These are phyloP conservation scores for Esperia sulphurella DNA, from an alignment of 2,888 invertebrate genomes.

Conservation along the genomic window DNA sequence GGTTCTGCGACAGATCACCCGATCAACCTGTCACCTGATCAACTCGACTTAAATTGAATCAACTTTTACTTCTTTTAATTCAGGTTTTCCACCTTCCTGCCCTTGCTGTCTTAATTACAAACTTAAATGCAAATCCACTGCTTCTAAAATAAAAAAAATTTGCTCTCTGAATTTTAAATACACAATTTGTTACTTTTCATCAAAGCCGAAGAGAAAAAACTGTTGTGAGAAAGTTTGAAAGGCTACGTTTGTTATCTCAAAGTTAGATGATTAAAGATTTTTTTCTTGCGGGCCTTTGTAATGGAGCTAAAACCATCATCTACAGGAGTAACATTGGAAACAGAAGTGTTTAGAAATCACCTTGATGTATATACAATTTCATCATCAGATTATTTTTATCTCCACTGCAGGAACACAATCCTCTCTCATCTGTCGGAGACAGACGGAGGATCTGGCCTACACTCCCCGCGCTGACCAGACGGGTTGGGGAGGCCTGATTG, in stretches of 20 bases:
- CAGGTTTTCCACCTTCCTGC: conserved; percentile 5
- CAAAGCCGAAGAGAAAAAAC: conserved; percentile 29
- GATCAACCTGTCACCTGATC: too few species aligned
- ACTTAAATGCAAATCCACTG: conserved; percentile 58
- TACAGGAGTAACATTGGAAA: not conserved
- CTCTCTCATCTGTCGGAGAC: too few species aligned
- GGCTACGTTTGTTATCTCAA: conserved; percentile 56
- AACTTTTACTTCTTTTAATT: too few species aligned
- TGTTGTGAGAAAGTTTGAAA: conserved; percentile 38
- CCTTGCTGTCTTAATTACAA: conserved; percentile 41
- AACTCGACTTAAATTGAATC: too few species aligned
- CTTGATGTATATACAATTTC: too few species aligned
- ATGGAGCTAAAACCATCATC: not conserved
- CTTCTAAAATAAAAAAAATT: conserved; percentile 43
- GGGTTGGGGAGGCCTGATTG: too few species aligned
- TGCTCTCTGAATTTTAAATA: conserved; percentile 34
- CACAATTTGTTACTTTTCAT: conserved; percentile 40
- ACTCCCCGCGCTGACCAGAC: too few species aligned
- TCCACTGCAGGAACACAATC: too few species aligned
- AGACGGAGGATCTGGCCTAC: too few species aligned
- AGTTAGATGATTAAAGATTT: conserved; percentile 66
- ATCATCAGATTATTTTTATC: too few species aligned
- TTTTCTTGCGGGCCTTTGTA: conserved; percentile 22
- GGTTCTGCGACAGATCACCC: too few species aligned
- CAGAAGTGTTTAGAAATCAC: too few species aligned